A percentile compares a stretch with the other conserved stretches of the same genome.
Evolutionary conservation across 2,888 invertebrate species (phyloP).

Genomic region (Xanthia icteritia): DNA sequence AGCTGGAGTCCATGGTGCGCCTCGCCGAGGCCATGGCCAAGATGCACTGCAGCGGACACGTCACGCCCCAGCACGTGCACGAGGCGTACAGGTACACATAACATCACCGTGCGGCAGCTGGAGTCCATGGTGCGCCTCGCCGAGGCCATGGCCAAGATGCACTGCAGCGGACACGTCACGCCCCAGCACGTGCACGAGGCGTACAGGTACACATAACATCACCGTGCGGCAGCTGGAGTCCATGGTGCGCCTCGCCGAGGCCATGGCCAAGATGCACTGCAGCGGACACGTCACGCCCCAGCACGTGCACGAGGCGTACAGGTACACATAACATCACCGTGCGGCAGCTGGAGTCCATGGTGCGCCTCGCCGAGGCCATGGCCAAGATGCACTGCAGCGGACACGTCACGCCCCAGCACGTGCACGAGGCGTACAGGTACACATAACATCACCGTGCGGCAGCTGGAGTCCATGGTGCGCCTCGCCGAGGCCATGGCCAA

Average conservation of each 20-base stretch:
- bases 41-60: conserved; percentile 98
- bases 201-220: conserved; percentile 87
- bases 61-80: conserved; percentile 96
- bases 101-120: conserved; percentile 97
- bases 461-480: conserved; percentile 95
- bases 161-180: conserved; percentile 97
- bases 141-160: conserved; percentile 98
- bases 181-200: conserved; percentile 96
- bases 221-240: conserved; percentile 96
- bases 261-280: conserved; percentile 98
- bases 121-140: conserved; percentile 96
- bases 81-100: conserved; percentile 89
- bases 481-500: conserved; percentile 99
- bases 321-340: conserved; percentile 93
- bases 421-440: conserved; percentile 92
- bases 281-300: conserved; percentile 95
- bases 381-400: conserved; percentile 98
- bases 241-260: conserved; percentile 98
- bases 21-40: conserved; percentile 99
- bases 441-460: conserved; percentile 96
- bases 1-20: conserved; percentile 95
- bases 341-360: conserved; percentile 94
- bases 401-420: conserved; percentile 96
- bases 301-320: conserved; percentile 95
- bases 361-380: conserved; percentile 98